Percentiles rank a stretch among this genome's conserved stretches.
Conservation (phyloP, 2,797 vertebrate species). For the Neostethus bicornis region DNA sequence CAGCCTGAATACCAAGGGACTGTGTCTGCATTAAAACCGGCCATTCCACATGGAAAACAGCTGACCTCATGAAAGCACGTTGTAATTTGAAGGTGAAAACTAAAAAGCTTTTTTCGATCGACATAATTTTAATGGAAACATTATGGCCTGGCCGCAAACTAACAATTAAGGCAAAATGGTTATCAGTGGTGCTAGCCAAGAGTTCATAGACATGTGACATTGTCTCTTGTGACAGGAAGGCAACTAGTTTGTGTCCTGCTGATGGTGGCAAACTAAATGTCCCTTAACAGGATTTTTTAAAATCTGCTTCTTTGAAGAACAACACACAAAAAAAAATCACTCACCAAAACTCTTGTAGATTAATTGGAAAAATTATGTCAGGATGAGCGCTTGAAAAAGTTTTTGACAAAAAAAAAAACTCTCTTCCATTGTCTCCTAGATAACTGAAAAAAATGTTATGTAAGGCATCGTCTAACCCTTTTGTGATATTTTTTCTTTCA, state of each 20-base stretch:
- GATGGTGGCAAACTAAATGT: constrained; percentile 8
- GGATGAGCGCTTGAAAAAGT: constrained; percentile 40
- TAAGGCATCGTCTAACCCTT: constrained; percentile 60
- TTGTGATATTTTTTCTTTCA: constrained; percentile 31
- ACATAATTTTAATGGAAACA: constrained; percentile 78
- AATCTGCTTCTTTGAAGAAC: too few species aligned
- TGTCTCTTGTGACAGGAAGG: constrained; percentile 14
- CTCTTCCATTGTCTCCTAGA: constrained; percentile 46
- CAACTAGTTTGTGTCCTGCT: constrained; percentile 35
- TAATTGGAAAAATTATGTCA: constrained; percentile 33
- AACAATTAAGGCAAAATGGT: constrained; percentile 65
- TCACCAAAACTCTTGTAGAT: constrained; percentile 32
- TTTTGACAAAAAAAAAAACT: constrained; percentile 66
- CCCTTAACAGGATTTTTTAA: constrained; percentile 19
- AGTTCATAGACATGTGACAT: constrained; percentile 21
- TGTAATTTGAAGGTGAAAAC: constrained; percentile 81
- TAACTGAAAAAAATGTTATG: constrained; percentile 70
- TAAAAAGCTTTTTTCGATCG: constrained; percentile 76
- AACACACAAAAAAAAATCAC: too few species aligned
- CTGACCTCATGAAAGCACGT: constrained; percentile 77
- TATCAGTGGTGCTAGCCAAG: constrained; percentile 23
- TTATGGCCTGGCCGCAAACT: constrained; percentile 63
- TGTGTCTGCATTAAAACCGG: constrained; percentile 68
- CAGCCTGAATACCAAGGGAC: constrained; percentile 70
- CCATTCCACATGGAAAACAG: constrained; percentile 74